A percentile compares a stretch with the other conserved stretches of the same genome.
Evolutionary conservation across 2,888 invertebrate species (phyloP).

Genomic region (Cotesia congregata): DNA sequence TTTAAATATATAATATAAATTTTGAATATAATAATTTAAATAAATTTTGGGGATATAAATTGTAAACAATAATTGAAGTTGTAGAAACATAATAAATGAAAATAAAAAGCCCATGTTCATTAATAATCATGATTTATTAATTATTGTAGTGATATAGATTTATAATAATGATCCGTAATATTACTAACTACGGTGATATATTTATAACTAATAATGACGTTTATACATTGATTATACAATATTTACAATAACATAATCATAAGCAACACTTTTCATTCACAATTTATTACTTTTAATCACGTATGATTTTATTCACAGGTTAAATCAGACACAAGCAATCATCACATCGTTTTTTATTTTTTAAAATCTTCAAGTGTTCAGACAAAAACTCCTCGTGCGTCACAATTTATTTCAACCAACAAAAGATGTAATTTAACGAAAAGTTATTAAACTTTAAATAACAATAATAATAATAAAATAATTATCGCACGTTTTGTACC

Average conservation of each 20-base stretch:
- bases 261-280: conserved; percentile 55
- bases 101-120: conserved; percentile 44
- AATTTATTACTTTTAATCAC: conserved; percentile 41
- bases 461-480: conserved; percentile 9
- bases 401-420: conserved; percentile 28
- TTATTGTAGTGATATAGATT: conserved; percentile 66
- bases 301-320: conserved; percentile 7
- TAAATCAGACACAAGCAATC: not conserved
- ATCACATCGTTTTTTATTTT: conserved; percentile 1
- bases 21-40: no score
- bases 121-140: conserved; percentile 70
- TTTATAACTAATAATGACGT: conserved; percentile 67
- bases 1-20: no score
- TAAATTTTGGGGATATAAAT: no score
- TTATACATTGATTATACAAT: conserved; percentile 71
- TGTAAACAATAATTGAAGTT: no score
- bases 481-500: conserved; percentile 33
- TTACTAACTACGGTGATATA: conserved; percentile 68
- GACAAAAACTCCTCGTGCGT: conserved; percentile 6
- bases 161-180: conserved; percentile 67
- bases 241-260: conserved; percentile 68
- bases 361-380: conserved; percentile 16
- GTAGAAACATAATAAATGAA: no score
- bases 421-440: conserved; percentile 6
- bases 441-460: no score